Base-by-base conservation (phyloP, 2,888 invertebrate genomes). In the Dryocosmus kuriphilus region DNA sequence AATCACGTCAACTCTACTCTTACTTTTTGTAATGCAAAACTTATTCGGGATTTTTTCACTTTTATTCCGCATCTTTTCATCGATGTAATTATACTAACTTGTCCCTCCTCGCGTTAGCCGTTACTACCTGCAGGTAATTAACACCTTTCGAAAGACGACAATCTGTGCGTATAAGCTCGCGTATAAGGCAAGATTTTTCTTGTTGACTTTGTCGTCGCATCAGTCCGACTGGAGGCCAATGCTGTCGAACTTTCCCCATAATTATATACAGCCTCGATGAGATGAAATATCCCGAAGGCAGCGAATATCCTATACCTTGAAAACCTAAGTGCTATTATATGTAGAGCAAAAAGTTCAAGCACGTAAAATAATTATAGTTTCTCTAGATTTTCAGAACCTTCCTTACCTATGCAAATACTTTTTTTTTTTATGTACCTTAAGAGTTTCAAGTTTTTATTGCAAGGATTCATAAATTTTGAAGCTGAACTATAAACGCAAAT, bases 211-310 rank as follows among this genome's bases (percentile, higher is more conserved):
- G 16, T 41, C 30, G 71, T 46, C 51, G 27, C 30, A 30, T 71
- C 71, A 51, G 1, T 27, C n/a, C 9, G 51, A 71, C 51, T 71
- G 71, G 46, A 71, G 46, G 71, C 35, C 71, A 51, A 22, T 11
- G 22, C 73, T 51, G 27, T 51, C 62, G 30, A 79, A 79, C 83
- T 83, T 81, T 83, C 83, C 78, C 78, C 77, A 75, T 83, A 83
- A 83, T 83, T 81, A 83, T 78, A 60, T 63, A 78, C 76, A 79
- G 78, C 63, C 60, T 7, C 27, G 74, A 76, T 75, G 74, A 79
- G 71, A 79, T 74, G 75, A 78, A 81, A 77, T 78, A 78, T 79
- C 73, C 46, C n/a, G 55, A 32, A 75, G 76, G 73, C n/a, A 57
- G n/a, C n/a, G 14, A 57, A 14, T 24, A 55, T 24, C 5, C 51